A percentile compares a stretch with the other conserved stretches of the same genome.
Evolutionary conservation across 2,113 vertebrate genomes (phyloP).

Genomic region (Podarcis muralis): DNA sequence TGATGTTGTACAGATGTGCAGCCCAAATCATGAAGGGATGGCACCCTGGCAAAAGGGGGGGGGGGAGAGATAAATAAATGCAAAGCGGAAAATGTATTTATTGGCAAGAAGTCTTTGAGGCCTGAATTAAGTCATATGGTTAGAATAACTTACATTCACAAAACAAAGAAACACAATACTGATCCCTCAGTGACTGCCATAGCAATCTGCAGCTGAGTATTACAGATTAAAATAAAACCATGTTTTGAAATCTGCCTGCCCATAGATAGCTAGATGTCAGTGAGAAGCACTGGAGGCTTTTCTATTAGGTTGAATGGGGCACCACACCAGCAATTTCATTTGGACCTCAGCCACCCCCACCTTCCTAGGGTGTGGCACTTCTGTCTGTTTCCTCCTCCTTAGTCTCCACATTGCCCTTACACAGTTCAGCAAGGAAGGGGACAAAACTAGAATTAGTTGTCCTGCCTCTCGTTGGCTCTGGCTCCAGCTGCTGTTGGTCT

Average conservation of each 20-base stretch:
- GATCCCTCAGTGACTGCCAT: not conserved
- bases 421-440: too few relatives aligned
- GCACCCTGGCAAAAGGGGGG: not conserved
- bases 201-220: not conserved
- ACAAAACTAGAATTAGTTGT: too few relatives aligned
- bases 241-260: not conserved
- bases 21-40: not conserved
- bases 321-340: too few relatives aligned
- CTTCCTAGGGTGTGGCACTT: too few relatives aligned
- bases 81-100: not conserved
- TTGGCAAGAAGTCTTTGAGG: not conserved
- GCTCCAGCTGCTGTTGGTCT: too few relatives aligned
- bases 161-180: not conserved
- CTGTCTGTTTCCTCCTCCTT: too few relatives aligned
- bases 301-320: too few relatives aligned
- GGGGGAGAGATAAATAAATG: not conserved
- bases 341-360: too few relatives aligned
- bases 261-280: not conserved
- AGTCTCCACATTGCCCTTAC: too few relatives aligned
- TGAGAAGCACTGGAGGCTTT: not conserved
- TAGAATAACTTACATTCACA: not conserved
- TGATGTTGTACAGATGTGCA: constrained; percentile 28
- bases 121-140: not conserved
- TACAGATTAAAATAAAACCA: not conserved
- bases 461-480: too few relatives aligned